phyloP scores from a whole-genome alignment of 2,113 vertebrate genomes.

The Grammomys surdaster region DNA sequence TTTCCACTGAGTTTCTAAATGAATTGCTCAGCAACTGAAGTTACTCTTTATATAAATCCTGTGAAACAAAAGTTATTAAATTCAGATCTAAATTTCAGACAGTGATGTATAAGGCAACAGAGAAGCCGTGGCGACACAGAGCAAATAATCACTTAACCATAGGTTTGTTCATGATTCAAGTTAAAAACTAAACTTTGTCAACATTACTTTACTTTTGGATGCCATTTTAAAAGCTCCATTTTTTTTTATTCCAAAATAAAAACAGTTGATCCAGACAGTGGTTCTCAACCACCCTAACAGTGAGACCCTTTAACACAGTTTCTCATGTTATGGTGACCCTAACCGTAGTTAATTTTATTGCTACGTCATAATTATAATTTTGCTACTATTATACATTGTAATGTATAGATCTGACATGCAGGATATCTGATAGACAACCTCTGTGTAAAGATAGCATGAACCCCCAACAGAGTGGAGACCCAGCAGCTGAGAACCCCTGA shows the following conservation, averaged over 20 bases:
- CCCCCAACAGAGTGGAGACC: background rate
- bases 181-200: slow-evolving; percentile 13
- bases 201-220: background rate
- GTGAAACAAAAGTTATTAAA: background rate
- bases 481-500: background rate
- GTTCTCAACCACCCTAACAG: background rate
- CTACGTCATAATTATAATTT: background rate
- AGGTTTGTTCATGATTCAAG: background rate
- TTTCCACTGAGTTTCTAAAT: slow-evolving; percentile 25
- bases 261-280: background rate
- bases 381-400: no score
- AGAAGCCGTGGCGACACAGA: background rate
- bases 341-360: background rate
- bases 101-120: background rate
- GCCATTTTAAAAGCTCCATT: background rate
- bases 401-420: background rate
- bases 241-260: slow-evolving; percentile 58
- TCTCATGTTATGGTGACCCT: background rate
- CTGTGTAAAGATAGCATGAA: background rate
- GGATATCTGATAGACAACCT: background rate
- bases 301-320: background rate
- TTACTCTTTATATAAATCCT: background rate
- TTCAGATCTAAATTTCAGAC: slow-evolving; percentile 23
- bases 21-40: background rate
- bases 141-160: background rate